phyloP scores from a whole-genome alignment of 2,888 invertebrate species.

The Criorhina ranunculi region DNA sequence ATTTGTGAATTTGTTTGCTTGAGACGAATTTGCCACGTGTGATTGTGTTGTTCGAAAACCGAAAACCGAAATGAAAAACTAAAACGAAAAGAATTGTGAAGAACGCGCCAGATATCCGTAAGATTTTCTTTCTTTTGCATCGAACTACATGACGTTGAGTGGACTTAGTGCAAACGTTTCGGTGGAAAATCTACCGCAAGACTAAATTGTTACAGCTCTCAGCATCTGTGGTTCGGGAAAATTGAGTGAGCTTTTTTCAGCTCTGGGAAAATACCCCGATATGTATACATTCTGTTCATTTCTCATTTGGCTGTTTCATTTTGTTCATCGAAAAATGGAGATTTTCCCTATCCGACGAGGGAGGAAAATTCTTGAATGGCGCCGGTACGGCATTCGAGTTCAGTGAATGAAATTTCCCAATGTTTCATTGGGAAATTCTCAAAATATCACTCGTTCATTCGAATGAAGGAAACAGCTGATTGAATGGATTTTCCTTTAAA shows the following conservation, averaged over 20 bases:
- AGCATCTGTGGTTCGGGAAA: constrained; percentile 63
- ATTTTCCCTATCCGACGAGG: neutral
- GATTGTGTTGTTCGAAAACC: constrained; percentile 12
- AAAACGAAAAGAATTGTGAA: constrained; percentile 7
- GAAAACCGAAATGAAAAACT: neutral
- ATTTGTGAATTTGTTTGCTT: neutral
- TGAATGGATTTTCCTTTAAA: neutral
- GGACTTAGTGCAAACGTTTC: constrained; percentile 50
- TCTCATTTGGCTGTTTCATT: neutral
- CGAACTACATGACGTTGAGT: constrained; percentile 35
- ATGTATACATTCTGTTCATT: constrained; percentile 34
- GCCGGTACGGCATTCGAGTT: neutral
- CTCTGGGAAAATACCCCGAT: constrained; percentile 35
- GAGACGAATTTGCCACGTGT: constrained; percentile 27
- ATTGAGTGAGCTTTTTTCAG: constrained; percentile 59
- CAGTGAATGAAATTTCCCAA: constrained; percentile 33
- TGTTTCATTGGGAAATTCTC: constrained; percentile 1
- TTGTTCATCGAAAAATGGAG: neutral
- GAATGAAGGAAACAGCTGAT: constrained; percentile 38
- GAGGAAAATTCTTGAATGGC: neutral
- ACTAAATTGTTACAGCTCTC: constrained; percentile 64
- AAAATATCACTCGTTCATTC: constrained; percentile 5
- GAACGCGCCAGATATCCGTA: constrained; percentile 63
- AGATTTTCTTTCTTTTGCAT: constrained; percentile 7
- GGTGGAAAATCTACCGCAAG: constrained; percentile 73